Base-by-base conservation (phyloP, 2,797 vertebrate species). In the Parotocinclus haroldoi region DNA sequence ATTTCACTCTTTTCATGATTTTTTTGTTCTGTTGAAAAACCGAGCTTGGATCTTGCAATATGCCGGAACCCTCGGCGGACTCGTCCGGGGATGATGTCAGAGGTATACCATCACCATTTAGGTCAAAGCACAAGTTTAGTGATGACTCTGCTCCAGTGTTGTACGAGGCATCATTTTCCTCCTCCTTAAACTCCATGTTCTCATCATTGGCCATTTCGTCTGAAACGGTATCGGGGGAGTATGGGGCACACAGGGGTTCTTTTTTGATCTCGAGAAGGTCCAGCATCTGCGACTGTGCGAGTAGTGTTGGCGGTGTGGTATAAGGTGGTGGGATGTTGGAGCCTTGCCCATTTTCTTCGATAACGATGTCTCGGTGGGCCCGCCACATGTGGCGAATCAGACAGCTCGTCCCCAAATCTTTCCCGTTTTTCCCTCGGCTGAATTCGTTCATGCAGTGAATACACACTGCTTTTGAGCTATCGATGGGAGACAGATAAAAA, bases 371-470 rank as follows among this genome's bases (percentile, higher is more conserved):
- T 74, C 95, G 93, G 86, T 98, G 97, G 7, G 96, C 96, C 73
- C 96, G 85, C 96, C 96, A 98, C 96, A 98, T 97, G 53, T 98
- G 96, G 67, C 96, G 89, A 78, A 99, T 98, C 55, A 99, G 93
- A 83, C 96, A 99, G 83, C 97, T 98, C 0, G 96, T 99, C 70
- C 95, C 96, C 42, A 99, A 83, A 79, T 98, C 97, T 85, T 98
- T 98, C 4, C 95, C 96, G 38, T 99, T 98, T 89, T 98, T 99
- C 1, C 96, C 96, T 37, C 96, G 81, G 79, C 96, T 98, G 81
- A 99, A 99, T 82, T 97, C 96, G 69, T 98, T 98, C 95, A 95
- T 95, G 81, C 96, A 99, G 73, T 98, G 96, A 76, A 98, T 90
- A 49, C 96, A 98, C 36, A 99, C 96, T 3, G 96, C 96, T 91